Conservation (phyloP, 1,140 invertebrate species). For the Musca vetustissima region DNA sequence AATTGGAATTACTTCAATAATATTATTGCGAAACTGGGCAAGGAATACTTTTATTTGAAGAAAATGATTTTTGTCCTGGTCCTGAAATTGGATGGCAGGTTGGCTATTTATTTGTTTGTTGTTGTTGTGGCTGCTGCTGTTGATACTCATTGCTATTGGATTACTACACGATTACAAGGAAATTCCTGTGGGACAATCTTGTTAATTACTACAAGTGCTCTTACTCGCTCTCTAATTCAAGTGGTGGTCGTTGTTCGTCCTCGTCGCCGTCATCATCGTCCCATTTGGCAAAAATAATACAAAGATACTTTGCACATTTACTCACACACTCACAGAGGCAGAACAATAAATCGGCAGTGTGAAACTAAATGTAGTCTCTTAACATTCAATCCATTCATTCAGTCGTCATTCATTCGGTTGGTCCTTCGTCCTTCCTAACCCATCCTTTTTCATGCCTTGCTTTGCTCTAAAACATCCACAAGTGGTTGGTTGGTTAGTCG, state of each 20-base stretch:
- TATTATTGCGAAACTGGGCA: too few species aligned
- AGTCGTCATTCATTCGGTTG: too few species aligned
- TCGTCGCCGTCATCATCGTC: too few species aligned
- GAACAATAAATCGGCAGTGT: not conserved
- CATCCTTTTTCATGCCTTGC: not conserved
- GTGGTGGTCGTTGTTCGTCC: too few species aligned
- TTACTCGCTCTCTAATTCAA: not conserved
- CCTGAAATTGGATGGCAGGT: too few species aligned
- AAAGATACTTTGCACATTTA: not conserved
- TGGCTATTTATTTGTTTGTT: too few species aligned
- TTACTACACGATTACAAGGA: conserved; percentile 20
- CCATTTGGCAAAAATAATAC: too few species aligned
- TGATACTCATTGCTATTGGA: conserved; percentile 14
- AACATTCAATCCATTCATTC: not conserved
- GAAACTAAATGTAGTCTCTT: not conserved
- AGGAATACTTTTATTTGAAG: too few species aligned
- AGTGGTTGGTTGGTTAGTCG: not conserved
- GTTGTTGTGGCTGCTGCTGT: too few species aligned
- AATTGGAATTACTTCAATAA: too few species aligned
- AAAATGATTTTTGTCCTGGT: too few species aligned
- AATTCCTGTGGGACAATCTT: conserved; percentile 31
- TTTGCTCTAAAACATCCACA: not conserved
- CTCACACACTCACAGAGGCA: not conserved
- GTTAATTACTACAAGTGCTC: conserved; percentile 31
- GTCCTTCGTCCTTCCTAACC: too few species aligned